These are phyloP conservation scores for Cossypha caffra DNA, from an alignment of 2,797 vertebrate genomes.

Conservation along the genomic window DNA sequence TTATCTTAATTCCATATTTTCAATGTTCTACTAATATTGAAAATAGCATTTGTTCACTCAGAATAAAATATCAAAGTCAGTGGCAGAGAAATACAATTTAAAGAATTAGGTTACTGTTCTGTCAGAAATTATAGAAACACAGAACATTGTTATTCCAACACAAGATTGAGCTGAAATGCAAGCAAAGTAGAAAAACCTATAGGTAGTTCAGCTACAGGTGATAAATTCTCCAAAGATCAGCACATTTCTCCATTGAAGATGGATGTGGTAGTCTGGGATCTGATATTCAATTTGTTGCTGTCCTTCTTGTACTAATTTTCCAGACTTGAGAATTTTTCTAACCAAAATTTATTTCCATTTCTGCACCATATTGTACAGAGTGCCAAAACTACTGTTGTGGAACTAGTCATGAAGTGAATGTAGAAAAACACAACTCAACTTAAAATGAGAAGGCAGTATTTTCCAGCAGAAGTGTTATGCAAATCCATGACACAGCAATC, in stretches of 20 bases:
- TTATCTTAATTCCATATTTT: neutral
- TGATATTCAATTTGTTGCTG: neutral
- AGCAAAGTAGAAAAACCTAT: neutral
- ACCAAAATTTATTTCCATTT: neutral
- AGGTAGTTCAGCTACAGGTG: neutral
- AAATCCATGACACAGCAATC: neutral
- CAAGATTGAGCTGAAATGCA: neutral
- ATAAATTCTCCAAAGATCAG: neutral
- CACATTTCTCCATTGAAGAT: neutral
- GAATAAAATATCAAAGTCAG: neutral
- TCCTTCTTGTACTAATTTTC: neutral
- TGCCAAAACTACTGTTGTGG: neutral
- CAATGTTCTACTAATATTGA: neutral
- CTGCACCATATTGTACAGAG: fast-evolving
- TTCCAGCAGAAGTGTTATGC: neutral
- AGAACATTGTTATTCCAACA: neutral
- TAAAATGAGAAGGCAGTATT: neutral
- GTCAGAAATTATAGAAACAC: neutral
- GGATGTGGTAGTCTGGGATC: neutral
- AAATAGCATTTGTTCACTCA: neutral
- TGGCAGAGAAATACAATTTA: neutral
- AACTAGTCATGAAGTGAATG: neutral
- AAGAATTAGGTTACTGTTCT: neutral
- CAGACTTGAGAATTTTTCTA: neutral
- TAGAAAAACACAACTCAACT: neutral